Evolutionary conservation across 53 echinoderm and acorn worm genomes (phyloP).

Genomic region (Stichopus horrens): DNA sequence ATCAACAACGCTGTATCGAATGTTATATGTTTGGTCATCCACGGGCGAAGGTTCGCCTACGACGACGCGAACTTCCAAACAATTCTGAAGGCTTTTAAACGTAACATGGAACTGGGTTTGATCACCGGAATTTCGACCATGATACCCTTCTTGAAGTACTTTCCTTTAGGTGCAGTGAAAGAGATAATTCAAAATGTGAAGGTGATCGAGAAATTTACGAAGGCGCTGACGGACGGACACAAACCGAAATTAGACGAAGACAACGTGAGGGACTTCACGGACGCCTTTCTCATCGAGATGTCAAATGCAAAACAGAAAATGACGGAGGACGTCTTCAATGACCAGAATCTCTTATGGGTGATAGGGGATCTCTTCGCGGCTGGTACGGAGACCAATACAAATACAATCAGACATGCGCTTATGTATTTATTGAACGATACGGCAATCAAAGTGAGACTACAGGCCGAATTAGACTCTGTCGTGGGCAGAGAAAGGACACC

Average conservation of each 20-base stretch:
- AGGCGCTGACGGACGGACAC: slow-evolving; percentile 11
- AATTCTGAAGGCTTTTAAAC: slow-evolving; percentile 20
- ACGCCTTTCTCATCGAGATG: slow-evolving; percentile 51
- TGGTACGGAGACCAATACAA: slow-evolving; percentile 50
- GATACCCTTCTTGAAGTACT: slow-evolving; percentile 21
- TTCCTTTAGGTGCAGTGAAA: neutral
- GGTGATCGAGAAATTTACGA: neutral
- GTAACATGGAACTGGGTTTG: neutral
- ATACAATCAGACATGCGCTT: slow-evolving; percentile 46
- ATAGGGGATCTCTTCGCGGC: slow-evolving; percentile 48
- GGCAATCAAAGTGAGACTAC: slow-evolving; percentile 47
- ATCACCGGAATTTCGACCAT: neutral
- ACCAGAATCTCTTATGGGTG: slow-evolving; percentile 25
- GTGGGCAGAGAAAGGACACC: slow-evolving; percentile 56
- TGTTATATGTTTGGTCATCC: slow-evolving; percentile 53
- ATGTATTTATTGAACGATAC: slow-evolving; percentile 51
- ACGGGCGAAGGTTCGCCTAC: slow-evolving; percentile 54
- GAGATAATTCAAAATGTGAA: neutral
- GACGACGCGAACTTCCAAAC: slow-evolving; percentile 20
- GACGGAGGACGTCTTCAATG: neutral
- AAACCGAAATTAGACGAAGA: slow-evolving; percentile 37
- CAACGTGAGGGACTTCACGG: slow-evolving; percentile 46
- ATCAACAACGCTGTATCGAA: slow-evolving; percentile 52
- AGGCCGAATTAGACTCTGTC: slow-evolving; percentile 51
- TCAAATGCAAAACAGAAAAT: neutral